These are phyloP conservation scores for Platysternon megacephalum DNA, from an alignment of 2,113 vertebrate genomes.

Conservation along the genomic window DNA sequence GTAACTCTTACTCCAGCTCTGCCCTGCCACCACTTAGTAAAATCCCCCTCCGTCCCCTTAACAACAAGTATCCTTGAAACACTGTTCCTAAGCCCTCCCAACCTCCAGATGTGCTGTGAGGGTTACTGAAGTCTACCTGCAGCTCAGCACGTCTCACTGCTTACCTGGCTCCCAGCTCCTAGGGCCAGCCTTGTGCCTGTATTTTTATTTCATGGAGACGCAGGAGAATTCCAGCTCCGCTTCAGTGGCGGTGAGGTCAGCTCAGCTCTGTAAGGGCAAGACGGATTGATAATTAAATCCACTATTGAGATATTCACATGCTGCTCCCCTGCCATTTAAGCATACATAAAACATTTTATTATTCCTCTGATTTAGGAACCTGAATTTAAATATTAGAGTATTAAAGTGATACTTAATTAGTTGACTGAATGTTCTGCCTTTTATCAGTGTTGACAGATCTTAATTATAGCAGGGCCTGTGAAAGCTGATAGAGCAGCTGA, in stretches of 20 bases:
- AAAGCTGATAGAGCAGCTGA: constrained; percentile 76
- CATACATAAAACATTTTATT: constrained; percentile 77
- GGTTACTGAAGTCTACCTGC: neutral
- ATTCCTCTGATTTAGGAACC: constrained; percentile 77
- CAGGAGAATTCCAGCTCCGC: neutral
- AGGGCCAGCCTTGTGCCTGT: neutral
- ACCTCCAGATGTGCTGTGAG: neutral
- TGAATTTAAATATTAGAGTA: constrained; percentile 80
- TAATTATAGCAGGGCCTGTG: constrained; percentile 75
- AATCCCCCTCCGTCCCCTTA: neutral
- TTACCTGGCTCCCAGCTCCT: fast-evolving
- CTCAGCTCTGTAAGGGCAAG: constrained; percentile 19
- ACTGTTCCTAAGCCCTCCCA: neutral
- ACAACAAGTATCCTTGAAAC: neutral
- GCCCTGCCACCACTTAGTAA: neutral
- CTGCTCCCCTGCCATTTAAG: constrained; percentile 73
- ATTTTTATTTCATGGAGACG: fast-evolving
- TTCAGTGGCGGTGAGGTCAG: neutral
- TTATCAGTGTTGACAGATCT: constrained; percentile 80
- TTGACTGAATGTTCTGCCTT: constrained; percentile 78
- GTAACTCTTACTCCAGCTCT: neutral
- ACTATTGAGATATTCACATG: constrained; percentile 61
- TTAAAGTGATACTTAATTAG: constrained; percentile 80
- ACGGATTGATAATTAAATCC: constrained; percentile 66
- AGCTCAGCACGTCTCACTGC: no score